Evolutionary conservation across 1,140 invertebrate genomes (phyloP).

Genomic region (Bacillus rossius): DNA sequence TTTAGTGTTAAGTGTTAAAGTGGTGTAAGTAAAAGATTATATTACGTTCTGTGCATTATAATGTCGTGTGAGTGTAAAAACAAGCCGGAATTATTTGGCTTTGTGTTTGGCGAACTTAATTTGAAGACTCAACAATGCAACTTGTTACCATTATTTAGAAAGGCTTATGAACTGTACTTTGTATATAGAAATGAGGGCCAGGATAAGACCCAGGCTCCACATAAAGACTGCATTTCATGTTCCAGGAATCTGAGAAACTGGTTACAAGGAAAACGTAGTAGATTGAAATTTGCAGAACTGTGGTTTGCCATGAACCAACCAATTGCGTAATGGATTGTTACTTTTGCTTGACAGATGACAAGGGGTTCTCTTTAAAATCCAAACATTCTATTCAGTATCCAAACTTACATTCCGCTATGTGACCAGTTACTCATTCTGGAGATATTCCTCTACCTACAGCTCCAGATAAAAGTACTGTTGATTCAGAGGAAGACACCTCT

Average conservation of each 20-base stretch:
- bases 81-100: too few relatives aligned
- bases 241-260: too few relatives aligned
- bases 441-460: background rate
- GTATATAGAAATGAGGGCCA: too few relatives aligned
- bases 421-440: background rate
- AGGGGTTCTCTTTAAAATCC: background rate
- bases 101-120: background rate
- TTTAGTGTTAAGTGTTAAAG: background rate
- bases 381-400: too few relatives aligned
- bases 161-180: too few relatives aligned
- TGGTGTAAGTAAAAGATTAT: background rate
- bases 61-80: background rate
- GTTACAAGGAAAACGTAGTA: too few relatives aligned
- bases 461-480: too few relatives aligned
- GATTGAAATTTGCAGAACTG: too few relatives aligned
- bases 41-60: background rate
- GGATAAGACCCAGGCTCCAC: too few relatives aligned
- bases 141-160: background rate
- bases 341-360: too few relatives aligned
- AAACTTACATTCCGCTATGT: background rate
- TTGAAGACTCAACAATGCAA: background rate
- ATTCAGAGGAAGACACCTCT: background rate
- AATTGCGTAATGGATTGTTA: background rate
- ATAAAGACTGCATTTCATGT: too few relatives aligned
- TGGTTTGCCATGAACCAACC: background rate